These are phyloP conservation scores for Enteromius anoplus DNA, from an alignment of 2,797 vertebrate species.

Conservation along the genomic window DNA sequence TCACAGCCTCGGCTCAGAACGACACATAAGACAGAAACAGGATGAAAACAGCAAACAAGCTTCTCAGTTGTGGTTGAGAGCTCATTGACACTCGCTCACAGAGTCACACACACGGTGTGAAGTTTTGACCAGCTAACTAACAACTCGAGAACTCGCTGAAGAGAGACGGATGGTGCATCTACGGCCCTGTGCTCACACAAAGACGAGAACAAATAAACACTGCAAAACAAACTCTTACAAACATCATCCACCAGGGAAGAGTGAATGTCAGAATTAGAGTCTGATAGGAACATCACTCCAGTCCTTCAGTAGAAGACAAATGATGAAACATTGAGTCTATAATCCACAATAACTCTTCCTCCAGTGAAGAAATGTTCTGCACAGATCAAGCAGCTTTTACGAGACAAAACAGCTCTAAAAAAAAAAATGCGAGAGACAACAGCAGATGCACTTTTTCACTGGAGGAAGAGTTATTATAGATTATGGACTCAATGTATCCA, in stretches of 20 bases:
- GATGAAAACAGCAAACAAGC: not conserved
- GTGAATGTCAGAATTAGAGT: not conserved
- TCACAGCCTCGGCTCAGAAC: not conserved
- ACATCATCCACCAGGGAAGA: not conserved
- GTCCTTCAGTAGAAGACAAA: not conserved
- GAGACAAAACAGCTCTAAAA: no score
- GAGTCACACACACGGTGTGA: not conserved
- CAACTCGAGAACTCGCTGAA: not conserved
- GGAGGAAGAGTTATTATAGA: no score
- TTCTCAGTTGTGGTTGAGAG: slow-evolving; percentile 11
- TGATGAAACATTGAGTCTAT: no score
- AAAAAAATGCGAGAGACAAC: no score
- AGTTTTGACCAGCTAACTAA: not conserved
- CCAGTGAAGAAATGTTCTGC: no score
- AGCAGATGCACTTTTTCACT: no score
- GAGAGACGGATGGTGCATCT: not conserved
- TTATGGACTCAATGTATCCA: no score
- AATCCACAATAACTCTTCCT: no score
- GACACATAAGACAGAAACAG: not conserved
- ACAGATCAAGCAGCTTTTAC: no score
- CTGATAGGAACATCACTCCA: not conserved
- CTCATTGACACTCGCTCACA: not conserved
- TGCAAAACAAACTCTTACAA: not conserved
- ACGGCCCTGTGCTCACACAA: not conserved
- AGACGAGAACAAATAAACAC: not conserved